Base-by-base conservation (phyloP, 1,140 invertebrate species). In the Chymomyza costata region DNA sequence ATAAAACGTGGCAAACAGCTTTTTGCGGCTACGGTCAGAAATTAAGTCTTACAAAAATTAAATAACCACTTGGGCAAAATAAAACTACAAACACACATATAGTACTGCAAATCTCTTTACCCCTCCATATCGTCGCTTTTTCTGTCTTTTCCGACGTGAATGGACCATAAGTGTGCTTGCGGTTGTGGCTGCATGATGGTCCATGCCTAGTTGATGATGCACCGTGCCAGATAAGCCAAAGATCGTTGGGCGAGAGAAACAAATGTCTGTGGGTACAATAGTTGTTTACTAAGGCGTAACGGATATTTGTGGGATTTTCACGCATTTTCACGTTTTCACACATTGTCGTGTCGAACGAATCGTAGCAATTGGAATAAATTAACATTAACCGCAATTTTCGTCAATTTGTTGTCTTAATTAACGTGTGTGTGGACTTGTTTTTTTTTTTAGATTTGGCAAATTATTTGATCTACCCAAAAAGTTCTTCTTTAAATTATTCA, bases 41-140 rank as follows among this genome's bases (percentile, higher is more conserved):
- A 49, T 44, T 58, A 58, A 58, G 41, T 44, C 39, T 35, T 43
- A 35, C 46, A 43, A 49, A 16, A 50, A 49, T 57, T 49, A 57
- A 57, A 41, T 49, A 37, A 35, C 40, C 54, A 38, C 39, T 49
- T 35, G 31, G 25, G 8, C n/a, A 31, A 45, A 45, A 34, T 2
- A 43, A 14, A n/a, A n/a, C n/a, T n/a, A n/a, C n/a, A n/a, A n/a
- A n/a, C n/a, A n/a, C n/a, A n/a, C n/a, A n/a, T n/a, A n/a, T n/a
- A n/a, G n/a, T n/a, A n/a, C n/a, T n/a, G n/a, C n/a, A n/a, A n/a
- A n/a, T n/a, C n/a, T n/a, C n/a, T n/a, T n/a, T n/a, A n/a, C n/a
- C n/a, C n/a, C n/a, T n/a, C n/a, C n/a, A n/a, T n/a, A n/a, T n/a
- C n/a, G n/a, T n/a, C n/a, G n/a, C n/a, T n/a, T n/a, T n/a, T n/a